Base-by-base conservation (phyloP, 2,113 vertebrate genomes). In the Psettodes erumei region DNA sequence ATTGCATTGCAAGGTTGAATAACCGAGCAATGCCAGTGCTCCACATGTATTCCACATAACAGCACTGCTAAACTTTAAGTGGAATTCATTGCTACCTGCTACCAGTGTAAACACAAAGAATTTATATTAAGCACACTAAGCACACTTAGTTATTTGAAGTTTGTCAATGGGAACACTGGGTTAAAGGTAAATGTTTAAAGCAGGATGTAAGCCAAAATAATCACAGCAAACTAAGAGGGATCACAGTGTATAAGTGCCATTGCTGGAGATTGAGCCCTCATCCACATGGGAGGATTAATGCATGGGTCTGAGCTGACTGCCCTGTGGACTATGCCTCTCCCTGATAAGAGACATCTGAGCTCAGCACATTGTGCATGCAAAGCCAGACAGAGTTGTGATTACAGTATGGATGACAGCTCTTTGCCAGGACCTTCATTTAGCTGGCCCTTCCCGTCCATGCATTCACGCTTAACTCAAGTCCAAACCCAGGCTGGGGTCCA, bases 281-380 rank as follows among this genome's bases (percentile, higher is more conserved):
- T 76, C 65, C 77, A 79, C 63, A 72, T 43, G 65, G 53, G 35
- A 55, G 79, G 83, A 86, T 83, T 84, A 89, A 79, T 85, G 65
- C 25, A 45, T 48, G 40, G 51, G 77, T 62, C 75, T 71, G 80
- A 87, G 83, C 68, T 8, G 18, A 35, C 73, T 64, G 47, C 53
- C 73, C 82, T 70, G 69, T 81, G 53, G 69, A 79, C 71, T 68
- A 72, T 76, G 68, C 25, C 67, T 85, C 69, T 53, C 54, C 40
- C 80, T 55, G 87, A 89, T 87, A 88, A 84, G 75, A 89, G 80
- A 83, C 87, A 89, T 88, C 77, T 48, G 76, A 88, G 84, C 75
- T 59, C 72, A 77, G 83, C 87, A 87, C 66, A 43, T 68, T 79
- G 74, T 18, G 19, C 76, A 55, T 72, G 62, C 48, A 48, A 38